Conservation (phyloP, 2,888 invertebrate genomes). For the Erebia palarica region DNA sequence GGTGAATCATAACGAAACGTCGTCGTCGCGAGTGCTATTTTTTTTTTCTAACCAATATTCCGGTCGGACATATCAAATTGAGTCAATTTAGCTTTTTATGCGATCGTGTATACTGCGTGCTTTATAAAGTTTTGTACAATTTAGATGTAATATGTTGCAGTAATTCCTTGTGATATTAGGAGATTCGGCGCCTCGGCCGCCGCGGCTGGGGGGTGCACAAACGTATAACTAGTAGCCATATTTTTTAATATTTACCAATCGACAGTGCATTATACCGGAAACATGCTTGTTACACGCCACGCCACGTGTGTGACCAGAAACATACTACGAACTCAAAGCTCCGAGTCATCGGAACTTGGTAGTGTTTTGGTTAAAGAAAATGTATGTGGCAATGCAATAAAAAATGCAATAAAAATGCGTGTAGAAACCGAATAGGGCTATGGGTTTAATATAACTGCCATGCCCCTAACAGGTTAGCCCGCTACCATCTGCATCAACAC, state of each 20-base stretch:
- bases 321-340: neutral
- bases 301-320: neutral
- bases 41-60: constrained; percentile 37
- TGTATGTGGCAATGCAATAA: neutral
- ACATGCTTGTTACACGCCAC: neutral
- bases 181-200: constrained; percentile 48
- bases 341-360: neutral
- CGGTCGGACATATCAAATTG: constrained; percentile 65
- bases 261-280: constrained; percentile 50
- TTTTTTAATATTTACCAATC: constrained; percentile 65
- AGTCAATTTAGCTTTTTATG: constrained; percentile 63
- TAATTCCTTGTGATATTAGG: constrained; percentile 78
- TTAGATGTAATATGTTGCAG: constrained; percentile 60
- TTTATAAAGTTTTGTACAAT: constrained; percentile 52
- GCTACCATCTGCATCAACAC: no score
- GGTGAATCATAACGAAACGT: constrained; percentile 10
- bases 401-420: no score
- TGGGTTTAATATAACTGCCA: no score
- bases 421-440: no score
- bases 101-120: constrained; percentile 46
- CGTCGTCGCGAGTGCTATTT: constrained; percentile 29
- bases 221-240: constrained; percentile 75
- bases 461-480: no score
- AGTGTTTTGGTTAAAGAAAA: neutral
- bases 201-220: constrained; percentile 61